These are phyloP conservation scores for Gorsachius goisagi DNA, from an alignment of 2,113 vertebrate species.

Conservation along the genomic window DNA sequence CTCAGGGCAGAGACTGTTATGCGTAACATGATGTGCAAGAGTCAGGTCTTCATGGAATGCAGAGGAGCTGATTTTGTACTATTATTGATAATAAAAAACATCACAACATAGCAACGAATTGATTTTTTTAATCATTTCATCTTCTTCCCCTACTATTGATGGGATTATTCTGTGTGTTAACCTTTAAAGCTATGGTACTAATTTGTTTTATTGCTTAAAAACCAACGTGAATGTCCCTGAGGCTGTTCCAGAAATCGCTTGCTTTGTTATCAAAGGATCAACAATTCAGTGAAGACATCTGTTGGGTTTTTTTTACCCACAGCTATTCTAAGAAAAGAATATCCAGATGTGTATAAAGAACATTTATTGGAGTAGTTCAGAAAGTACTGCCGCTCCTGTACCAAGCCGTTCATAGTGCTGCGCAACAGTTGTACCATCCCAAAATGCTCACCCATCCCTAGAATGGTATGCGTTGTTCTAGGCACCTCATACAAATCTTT, in stretches of 20 bases:
- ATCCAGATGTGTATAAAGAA: not conserved
- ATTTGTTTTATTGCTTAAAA: constrained; percentile 57
- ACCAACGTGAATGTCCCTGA: not conserved
- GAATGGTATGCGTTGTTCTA: not conserved
- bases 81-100: not conserved
- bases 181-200: constrained; percentile 34
- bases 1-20: not conserved
- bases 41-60: not conserved
- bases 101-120: not conserved
- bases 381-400: not conserved
- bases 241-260: constrained; percentile 16
- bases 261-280: constrained; percentile 41
- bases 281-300: constrained; percentile 19
- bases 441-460: not conserved
- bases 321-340: not conserved
- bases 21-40: not conserved
- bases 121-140: constrained; percentile 17
- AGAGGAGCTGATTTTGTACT: not conserved
- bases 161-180: constrained; percentile 14
- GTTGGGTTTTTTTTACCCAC: not conserved
- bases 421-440: not conserved
- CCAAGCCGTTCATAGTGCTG: not conserved
- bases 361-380: not conserved
- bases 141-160: not conserved
- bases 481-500: not conserved